phyloP scores from a whole-genome alignment of 2,888 invertebrate genomes.

The Sylvicola fuscatus region DNA sequence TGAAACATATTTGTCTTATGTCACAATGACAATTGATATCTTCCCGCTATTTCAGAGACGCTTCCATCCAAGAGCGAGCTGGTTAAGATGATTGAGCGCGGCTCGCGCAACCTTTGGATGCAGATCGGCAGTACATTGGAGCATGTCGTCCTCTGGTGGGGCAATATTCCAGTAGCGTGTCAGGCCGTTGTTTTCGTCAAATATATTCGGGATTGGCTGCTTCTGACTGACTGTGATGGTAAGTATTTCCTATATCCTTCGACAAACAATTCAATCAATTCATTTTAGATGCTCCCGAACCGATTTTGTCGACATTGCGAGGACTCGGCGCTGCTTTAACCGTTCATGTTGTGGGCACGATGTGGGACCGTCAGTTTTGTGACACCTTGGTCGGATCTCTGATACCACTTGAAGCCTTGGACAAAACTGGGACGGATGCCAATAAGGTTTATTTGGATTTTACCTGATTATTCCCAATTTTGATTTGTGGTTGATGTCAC shows the following conservation, averaged over 20 bases:
- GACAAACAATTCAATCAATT: too few relatives aligned
- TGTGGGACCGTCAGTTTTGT: slow-evolving; percentile 48
- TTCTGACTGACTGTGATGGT: slow-evolving; percentile 26
- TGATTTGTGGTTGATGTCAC: too few relatives aligned
- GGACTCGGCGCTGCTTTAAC: slow-evolving; percentile 59
- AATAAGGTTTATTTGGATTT: neutral
- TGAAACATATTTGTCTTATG: neutral
- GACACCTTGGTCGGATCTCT: slow-evolving; percentile 18
- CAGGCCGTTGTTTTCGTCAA: slow-evolving; percentile 40
- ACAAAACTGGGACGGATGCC: neutral
- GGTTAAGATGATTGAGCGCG: slow-evolving; percentile 17
- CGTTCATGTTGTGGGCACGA: slow-evolving; percentile 55
- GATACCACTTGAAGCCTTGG: slow-evolving; percentile 4
- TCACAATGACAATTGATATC: neutral
- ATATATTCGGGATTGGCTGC: slow-evolving; percentile 37
- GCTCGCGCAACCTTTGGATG: slow-evolving; percentile 41
- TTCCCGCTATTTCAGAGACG: slow-evolving; percentile 4
- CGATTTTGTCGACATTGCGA: slow-evolving; percentile 47
- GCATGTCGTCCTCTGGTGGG: slow-evolving; percentile 72
- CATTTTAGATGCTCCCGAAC: slow-evolving; percentile 38
- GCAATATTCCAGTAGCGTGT: slow-evolving; percentile 45
- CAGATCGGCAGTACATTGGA: slow-evolving; percentile 61
- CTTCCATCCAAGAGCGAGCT: slow-evolving; percentile 10
- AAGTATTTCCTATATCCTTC: too few relatives aligned
- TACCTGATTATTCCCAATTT: neutral